These are phyloP conservation scores for Mystacornis crossleyi DNA, from an alignment of 2,113 vertebrate species.

Conservation along the genomic window DNA sequence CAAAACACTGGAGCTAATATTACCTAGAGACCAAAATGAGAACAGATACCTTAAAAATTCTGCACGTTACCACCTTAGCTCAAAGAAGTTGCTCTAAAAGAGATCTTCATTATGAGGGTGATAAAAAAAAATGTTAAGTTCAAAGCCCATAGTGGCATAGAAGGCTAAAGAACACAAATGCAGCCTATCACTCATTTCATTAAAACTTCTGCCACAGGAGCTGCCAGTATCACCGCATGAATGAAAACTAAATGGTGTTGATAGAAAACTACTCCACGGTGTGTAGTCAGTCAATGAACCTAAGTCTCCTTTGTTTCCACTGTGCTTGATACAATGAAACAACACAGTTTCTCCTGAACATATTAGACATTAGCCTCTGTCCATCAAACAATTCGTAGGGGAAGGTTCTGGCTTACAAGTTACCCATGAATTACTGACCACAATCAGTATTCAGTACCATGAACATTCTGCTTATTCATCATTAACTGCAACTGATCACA, in stretches of 20 bases:
- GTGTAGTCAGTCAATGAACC: background rate
- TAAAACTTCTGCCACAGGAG: background rate
- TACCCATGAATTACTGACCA: background rate
- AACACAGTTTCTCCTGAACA: background rate
- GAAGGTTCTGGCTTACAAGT: background rate
- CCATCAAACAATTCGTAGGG: background rate
- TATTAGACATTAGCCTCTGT: background rate
- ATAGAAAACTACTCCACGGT: background rate
- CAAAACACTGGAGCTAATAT: background rate
- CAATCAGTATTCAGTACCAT: background rate
- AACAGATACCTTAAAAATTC: background rate
- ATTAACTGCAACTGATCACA: background rate
- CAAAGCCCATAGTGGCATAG: background rate
- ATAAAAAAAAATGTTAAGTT: background rate
- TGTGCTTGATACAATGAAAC: background rate
- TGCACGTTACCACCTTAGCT: background rate
- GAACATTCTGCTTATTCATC: background rate
- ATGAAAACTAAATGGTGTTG: background rate
- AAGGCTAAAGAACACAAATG: background rate
- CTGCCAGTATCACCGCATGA: background rate
- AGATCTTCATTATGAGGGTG: background rate
- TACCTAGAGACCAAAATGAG: background rate
- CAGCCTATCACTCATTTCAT: background rate
- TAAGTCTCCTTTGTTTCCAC: background rate
- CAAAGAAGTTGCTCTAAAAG: background rate